phyloP scores from a whole-genome alignment of 2,888 invertebrate genomes.

The Pegoplata infirma region DNA sequence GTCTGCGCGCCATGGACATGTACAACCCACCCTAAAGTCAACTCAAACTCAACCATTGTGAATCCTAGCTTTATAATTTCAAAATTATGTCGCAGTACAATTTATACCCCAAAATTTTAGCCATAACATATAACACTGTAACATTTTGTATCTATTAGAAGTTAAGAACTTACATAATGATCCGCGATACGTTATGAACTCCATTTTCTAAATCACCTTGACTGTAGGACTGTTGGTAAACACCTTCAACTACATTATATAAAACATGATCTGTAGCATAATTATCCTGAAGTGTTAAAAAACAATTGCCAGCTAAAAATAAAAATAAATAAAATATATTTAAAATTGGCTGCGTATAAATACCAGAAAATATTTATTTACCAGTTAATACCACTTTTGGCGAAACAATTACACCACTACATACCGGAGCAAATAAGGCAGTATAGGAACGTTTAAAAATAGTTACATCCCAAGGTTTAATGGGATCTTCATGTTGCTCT shows the following conservation, averaged over 20 bases:
- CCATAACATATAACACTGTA: no score
- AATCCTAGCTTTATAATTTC: no score
- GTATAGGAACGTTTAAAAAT: conserved; percentile 61
- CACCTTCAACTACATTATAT: conserved; percentile 58
- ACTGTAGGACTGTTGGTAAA: conserved; percentile 23
- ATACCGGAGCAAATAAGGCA: conserved; percentile 56
- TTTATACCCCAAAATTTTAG: no score
- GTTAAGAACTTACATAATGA: conserved; percentile 58
- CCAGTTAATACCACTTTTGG: conserved; percentile 69
- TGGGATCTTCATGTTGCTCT: conserved; percentile 18
- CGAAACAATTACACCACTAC: conserved; percentile 69
- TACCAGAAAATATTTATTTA: conserved; percentile 15
- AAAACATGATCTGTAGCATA: conserved; percentile 44
- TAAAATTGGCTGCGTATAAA: not conserved
- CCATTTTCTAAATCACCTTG: conserved; percentile 29
- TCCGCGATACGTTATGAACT: conserved; percentile 63
- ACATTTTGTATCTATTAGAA: no score
- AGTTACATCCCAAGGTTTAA: conserved; percentile 72
- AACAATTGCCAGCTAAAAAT: conserved; percentile 53
- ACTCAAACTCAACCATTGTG: no score
- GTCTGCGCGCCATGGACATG: no score
- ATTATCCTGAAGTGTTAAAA: conserved; percentile 13
- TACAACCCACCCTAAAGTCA: no score
- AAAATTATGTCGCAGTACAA: no score
- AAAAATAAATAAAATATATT: not conserved